Evolutionary conservation across 2,888 invertebrate species (phyloP).

Genomic region (Eudasyphora cyanicolor): DNA sequence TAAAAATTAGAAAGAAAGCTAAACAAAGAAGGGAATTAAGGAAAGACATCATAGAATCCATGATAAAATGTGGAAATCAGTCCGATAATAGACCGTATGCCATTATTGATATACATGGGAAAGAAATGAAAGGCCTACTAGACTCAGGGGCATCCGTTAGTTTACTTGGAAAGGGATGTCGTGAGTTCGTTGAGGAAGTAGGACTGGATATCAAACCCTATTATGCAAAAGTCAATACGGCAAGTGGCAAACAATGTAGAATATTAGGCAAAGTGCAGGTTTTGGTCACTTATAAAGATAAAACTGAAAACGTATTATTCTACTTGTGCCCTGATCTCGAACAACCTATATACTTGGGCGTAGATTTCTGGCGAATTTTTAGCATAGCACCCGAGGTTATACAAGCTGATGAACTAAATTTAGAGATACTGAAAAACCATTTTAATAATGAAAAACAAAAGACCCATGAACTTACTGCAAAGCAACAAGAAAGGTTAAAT

Average conservation of each 20-base stretch:
- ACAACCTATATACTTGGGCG: slow-evolving; percentile 3
- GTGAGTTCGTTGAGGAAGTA: neutral
- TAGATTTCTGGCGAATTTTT: slow-evolving; percentile 12
- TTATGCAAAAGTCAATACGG: neutral
- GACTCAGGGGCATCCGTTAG: too few species aligned
- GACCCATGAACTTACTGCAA: neutral
- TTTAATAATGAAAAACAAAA: neutral
- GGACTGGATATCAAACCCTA: neutral
- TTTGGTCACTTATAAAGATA: neutral
- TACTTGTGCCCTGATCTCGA: slow-evolving; percentile 19
- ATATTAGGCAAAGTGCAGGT: neutral
- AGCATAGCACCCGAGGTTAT: neutral
- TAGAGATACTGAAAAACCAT: neutral
- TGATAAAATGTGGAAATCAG: neutral
- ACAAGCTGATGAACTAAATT: neutral
- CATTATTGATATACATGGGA: neutral
- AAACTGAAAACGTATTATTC: neutral
- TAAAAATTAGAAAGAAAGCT: neutral
- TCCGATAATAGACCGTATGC: slow-evolving; percentile 5
- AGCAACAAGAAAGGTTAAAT: neutral
- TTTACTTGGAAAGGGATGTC: neutral
- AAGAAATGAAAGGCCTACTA: neutral
- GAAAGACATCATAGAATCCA: neutral
- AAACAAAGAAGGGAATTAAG: neutral
- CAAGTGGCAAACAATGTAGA: neutral